Evolutionary conservation across 2,888 invertebrate genomes (phyloP), one percentile per base, ranked within the genome.

Genomic region (Pheosia tremula): DNA sequence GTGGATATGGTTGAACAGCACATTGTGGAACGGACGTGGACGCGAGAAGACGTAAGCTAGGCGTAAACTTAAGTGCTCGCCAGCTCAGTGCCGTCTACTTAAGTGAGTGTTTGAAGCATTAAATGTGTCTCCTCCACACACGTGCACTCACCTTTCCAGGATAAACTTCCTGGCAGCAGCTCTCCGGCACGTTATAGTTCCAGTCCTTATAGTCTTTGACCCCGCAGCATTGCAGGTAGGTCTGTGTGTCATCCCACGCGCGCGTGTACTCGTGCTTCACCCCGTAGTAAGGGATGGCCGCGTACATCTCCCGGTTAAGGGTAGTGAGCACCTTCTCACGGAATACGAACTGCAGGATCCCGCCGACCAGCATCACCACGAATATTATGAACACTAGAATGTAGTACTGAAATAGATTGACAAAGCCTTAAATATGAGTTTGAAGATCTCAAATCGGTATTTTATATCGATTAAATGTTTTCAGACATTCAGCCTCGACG

Each of bases 201-300:
- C 98, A 98, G 84, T 97, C 97, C 69, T 94, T 94, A 86, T 96
- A 96, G 68, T 95, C 95, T 62, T 94, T 94, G 24, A 97, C 97
- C 11, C 98, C 98, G 80, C 98, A 98, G 86, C 98, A 98, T 81
- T 97, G 95, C 57, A 98, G 91, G 90, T 97, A 94, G 43, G 95
- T 95, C 87, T 99, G 98, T 0, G 98, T 97, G 68, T 96, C 95
- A 83, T 98, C 98, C 98, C 98, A 98, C 0, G 98, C 96, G 62
- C 95, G 95, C 2, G 96, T 97, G 63, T 97, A 95, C 66, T 96
- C 95, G 56, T 95, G 94, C 66, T 95, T 95, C 24, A 94, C 94
- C 56, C 96, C 96, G 84, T 98, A 98, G 68, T 95, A 94, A 7
- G 96, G 95, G 77, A 98, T 95, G 3, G 97, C 95, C 24, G 96